phyloP scores from a whole-genome alignment of 2,888 invertebrate species.

The Heliconius aoede region DNA sequence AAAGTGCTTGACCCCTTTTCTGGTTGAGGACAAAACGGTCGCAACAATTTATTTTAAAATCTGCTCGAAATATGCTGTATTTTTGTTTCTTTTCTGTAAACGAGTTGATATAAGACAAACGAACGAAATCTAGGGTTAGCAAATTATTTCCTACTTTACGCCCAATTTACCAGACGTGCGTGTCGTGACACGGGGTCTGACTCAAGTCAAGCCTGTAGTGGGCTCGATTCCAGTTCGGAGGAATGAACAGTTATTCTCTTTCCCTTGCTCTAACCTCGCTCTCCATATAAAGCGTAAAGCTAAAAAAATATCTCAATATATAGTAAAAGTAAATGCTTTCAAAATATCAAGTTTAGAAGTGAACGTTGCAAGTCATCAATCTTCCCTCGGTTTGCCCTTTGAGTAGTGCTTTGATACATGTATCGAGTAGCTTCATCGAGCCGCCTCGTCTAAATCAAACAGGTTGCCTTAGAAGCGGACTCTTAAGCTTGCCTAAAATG shows the following conservation, averaged over 20 bases:
- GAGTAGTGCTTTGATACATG: background rate
- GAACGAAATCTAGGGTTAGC: too few relatives aligned
- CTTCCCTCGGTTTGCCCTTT: background rate
- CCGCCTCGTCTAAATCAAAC: background rate
- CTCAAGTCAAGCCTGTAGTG: too few relatives aligned
- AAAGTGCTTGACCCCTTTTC: background rate
- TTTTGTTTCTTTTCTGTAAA: too few relatives aligned
- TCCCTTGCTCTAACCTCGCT: too few relatives aligned
- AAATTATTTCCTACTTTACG: too few relatives aligned
- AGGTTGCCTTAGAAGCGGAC: conserved; percentile 1
- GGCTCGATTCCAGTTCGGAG: too few relatives aligned
- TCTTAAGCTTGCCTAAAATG: background rate
- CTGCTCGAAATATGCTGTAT: background rate
- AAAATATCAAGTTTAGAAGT: conserved; percentile 4
- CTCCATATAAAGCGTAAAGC: background rate
- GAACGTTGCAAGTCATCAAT: background rate
- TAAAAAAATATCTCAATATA: background rate
- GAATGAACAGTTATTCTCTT: too few relatives aligned
- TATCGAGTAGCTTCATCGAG: background rate
- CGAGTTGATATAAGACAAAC: too few relatives aligned
- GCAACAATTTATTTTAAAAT: background rate
- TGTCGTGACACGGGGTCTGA: too few relatives aligned
- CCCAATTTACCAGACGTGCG: too few relatives aligned
- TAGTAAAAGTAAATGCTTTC: background rate
- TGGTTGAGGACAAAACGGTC: background rate